Base-by-base conservation (phyloP, 1,140 invertebrate species). In the Araneus ventricosus region DNA sequence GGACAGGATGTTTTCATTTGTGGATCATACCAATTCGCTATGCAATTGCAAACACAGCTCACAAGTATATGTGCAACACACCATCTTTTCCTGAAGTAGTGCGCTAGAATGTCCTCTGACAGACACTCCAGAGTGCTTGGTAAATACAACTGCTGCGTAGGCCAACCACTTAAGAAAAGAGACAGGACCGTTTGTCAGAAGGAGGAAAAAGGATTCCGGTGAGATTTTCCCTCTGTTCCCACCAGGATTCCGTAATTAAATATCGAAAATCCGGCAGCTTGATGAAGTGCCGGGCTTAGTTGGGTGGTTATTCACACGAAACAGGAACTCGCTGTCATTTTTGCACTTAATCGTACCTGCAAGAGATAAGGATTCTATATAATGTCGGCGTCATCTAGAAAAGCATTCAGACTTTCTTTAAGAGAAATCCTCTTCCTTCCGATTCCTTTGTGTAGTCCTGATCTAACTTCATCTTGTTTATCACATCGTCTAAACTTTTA, bases 41-140 rank as follows among this genome's bases (percentile, higher is more conserved):
- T 57, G 41, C 82, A 4, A 84, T 84, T 45, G 39, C 41, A 84
- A 84, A 84, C 80, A 84, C 3, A 45, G 17, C 17, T 30, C 63
- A 67, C n/a, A 67, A 67, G 63, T 67, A 75, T 75, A 10, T 7
- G 4, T 52, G 3, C 45, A 57, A 85, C 41, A 85, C 41, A 85
- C 27, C n/a, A 57, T 85, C 41, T 85, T 27, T 75, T 24, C 27
- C 84, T 61, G 2, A 30, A 75, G 30, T 75, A 37, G 24, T 85
- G 17, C 34, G 57, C 17, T 30, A 30, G 22, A 27, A 75, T 52
- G 10, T 70, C 61, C 27, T 22, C n/a, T 70, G 59, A 90, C 75
- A 34, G 52, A 61, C 75, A 30, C 57, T 30, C 37, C 41, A n/a
- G 52, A 90, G 89, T 90, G 75, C 89, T 90, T 45, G 20, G 89